phyloP scores from a whole-genome alignment of 2,888 invertebrate species.

The Drosophila tanythrix region DNA sequence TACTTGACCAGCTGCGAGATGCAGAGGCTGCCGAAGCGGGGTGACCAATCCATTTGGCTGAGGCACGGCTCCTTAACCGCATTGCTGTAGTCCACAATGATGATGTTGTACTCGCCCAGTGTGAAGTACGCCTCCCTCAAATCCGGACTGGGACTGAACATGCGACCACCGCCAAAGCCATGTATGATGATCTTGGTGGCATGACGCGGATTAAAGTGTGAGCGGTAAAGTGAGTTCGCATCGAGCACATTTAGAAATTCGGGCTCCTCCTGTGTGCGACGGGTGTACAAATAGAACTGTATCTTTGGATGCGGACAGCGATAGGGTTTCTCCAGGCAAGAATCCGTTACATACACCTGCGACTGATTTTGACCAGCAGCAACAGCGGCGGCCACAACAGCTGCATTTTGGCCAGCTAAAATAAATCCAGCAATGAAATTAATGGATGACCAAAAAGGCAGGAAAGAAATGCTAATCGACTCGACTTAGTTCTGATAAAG shows the following conservation, averaged over 20 bases:
- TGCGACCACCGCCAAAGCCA: conserved; percentile 94
- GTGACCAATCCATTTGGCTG: conserved; percentile 90
- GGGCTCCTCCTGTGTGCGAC: conserved; percentile 91
- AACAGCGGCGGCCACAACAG: conserved; percentile 67
- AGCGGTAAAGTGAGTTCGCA: conserved; percentile 89
- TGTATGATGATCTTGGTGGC: conserved; percentile 95
- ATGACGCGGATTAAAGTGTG: conserved; percentile 91
- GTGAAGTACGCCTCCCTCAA: conserved; percentile 93
- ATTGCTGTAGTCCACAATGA: conserved; percentile 93
- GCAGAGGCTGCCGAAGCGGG: conserved; percentile 89
- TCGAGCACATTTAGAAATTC: conserved; percentile 90
- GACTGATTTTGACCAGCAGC: conserved; percentile 84
- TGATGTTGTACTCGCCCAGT: conserved; percentile 92
- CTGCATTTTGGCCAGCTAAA: conserved; percentile 73
- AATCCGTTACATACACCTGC: conserved; percentile 91
- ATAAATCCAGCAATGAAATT: neutral
- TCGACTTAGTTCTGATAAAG: too few relatives aligned
- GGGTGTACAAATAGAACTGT: conserved; percentile 92
- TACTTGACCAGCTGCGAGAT: conserved; percentile 93
- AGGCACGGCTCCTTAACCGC: conserved; percentile 93
- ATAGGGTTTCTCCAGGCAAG: conserved; percentile 92
- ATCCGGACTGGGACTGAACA: conserved; percentile 93
- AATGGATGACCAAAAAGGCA: too few relatives aligned
- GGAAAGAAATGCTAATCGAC: too few relatives aligned
- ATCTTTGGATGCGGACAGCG: conserved; percentile 93